phyloP scores from a whole-genome alignment of 2,797 vertebrate genomes.

The Falco biarmicus region DNA sequence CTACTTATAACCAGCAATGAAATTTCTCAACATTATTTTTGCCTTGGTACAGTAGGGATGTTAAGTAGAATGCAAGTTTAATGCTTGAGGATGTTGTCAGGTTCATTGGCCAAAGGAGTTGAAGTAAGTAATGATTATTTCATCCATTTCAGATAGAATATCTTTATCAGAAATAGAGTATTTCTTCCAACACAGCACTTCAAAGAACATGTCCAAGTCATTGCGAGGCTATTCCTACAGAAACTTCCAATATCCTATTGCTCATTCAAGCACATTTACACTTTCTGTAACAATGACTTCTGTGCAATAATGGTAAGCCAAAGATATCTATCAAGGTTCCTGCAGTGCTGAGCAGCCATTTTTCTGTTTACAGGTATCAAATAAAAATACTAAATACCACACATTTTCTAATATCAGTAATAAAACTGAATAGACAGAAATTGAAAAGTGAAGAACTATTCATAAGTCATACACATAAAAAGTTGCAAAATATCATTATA shows the following conservation, averaged over 20 bases:
- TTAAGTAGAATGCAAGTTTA: background rate
- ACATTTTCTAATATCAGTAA: background rate
- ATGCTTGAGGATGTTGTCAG: background rate
- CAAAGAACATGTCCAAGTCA: background rate
- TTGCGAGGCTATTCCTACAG: background rate
- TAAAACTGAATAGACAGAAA: background rate
- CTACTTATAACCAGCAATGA: background rate
- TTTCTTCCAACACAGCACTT: background rate
- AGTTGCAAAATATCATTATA: background rate
- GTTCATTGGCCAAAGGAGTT: background rate
- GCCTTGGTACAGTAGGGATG: background rate
- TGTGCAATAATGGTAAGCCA: background rate
- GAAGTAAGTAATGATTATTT: background rate
- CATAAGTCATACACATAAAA: background rate
- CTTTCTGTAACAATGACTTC: background rate
- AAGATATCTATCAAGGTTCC: background rate
- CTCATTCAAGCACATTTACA: background rate
- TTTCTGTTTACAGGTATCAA: background rate
- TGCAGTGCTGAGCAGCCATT: background rate
- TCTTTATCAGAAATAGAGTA: background rate
- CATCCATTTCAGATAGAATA: background rate
- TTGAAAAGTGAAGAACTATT: background rate
- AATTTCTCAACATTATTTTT: background rate
- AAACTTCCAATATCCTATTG: background rate
- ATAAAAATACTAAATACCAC: background rate